These are phyloP conservation scores for Hypomesus transpacificus DNA, from an alignment of 2,113 vertebrate species.

Conservation along the genomic window DNA sequence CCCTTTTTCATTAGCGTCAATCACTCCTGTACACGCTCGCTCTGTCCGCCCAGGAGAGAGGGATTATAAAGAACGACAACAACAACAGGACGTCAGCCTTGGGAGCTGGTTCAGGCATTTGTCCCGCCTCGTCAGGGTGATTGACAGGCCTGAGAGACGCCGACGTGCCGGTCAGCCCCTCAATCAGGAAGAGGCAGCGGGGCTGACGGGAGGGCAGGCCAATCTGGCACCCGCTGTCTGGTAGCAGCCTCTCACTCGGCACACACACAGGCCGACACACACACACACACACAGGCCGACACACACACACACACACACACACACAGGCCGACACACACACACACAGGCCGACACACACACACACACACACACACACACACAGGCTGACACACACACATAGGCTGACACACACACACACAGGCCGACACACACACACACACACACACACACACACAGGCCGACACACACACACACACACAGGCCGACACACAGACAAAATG, in stretches of 20 bases:
- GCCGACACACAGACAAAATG: conserved; percentile 7
- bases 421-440: conserved; percentile 18
- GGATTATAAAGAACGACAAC: not conserved
- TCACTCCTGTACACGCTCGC: conserved; percentile 54
- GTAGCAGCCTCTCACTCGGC: not conserved
- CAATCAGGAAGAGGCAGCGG: conserved; percentile 44
- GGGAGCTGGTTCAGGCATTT: conserved; percentile 65
- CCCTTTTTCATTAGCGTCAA: conserved; percentile 77
- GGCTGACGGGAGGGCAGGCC: conserved; percentile 32
- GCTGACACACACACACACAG: conserved; percentile 9
- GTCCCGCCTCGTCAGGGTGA: conserved; percentile 71
- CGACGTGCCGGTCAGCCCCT: conserved; percentile 55
- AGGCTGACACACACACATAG: conserved; percentile 8
- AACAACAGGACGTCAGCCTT: conserved; percentile 35
- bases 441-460: conserved; percentile 15
- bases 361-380: no score
- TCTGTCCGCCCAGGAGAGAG: conserved; percentile 30
- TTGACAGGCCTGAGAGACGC: conserved; percentile 60
- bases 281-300: not conserved
- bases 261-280: not conserved
- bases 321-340: conserved; percentile 14
- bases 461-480: conserved; percentile 14
- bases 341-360: conserved; percentile 4
- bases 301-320: no score
- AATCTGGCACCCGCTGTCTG: not conserved